Evolutionary conservation across 2,113 vertebrate species (phyloP).

Genomic region (Pteruthius melanotis): DNA sequence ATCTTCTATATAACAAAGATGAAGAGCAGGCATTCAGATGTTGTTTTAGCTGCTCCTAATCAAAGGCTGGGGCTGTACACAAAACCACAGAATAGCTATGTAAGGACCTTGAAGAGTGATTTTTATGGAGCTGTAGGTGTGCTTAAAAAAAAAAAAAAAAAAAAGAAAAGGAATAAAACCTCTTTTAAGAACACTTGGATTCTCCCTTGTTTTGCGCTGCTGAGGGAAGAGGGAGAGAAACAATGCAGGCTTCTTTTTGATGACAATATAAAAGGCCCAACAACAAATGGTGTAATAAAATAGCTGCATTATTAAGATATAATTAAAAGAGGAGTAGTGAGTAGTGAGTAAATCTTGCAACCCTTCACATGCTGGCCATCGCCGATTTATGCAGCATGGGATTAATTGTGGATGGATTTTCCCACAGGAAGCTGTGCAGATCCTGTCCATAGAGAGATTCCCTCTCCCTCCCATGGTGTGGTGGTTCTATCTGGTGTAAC

Average conservation of each 20-base stretch:
- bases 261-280: neutral
- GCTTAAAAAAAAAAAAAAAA: neutral
- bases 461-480: neutral
- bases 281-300: neutral
- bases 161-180: neutral
- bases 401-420: neutral
- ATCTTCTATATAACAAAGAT: neutral
- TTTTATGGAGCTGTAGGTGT: neutral
- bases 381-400: accelerated
- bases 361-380: neutral
- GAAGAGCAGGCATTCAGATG: neutral
- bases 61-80: neutral
- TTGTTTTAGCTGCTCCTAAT: neutral
- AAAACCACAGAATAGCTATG: neutral
- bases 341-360: neutral
- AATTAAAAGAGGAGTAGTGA: neutral
- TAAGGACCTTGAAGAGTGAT: neutral
- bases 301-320: neutral
- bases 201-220: neutral
- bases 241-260: neutral
- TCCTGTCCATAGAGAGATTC: neutral
- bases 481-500: neutral
- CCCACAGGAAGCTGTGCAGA: accelerated
- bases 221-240: accelerated
- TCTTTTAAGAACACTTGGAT: neutral